Percentiles rank a stretch among this genome's conserved stretches.
These are phyloP conservation scores for Umimayanthus chanpuru DNA, from an alignment of 92 coral and sea anemone genomes.

Conservation along the genomic window DNA sequence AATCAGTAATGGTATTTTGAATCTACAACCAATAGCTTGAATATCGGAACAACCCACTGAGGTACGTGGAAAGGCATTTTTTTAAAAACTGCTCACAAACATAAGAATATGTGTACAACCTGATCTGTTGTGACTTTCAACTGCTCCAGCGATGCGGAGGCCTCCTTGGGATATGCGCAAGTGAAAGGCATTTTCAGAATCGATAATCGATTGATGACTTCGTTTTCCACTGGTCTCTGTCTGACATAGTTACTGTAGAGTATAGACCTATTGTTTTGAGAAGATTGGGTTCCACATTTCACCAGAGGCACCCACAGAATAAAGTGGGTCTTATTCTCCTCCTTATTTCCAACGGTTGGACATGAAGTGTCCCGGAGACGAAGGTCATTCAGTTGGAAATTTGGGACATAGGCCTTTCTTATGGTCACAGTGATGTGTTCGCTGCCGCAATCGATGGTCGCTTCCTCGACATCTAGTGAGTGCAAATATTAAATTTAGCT, in stretches of 20 bases:
- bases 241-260: conserved; percentile 40
- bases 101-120: not conserved
- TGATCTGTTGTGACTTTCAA: not conserved
- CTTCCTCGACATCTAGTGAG: not conserved
- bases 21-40: too few relatives aligned
- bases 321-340: conserved; percentile 24
- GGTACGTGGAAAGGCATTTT: too few relatives aligned
- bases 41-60: too few relatives aligned
- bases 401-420: not conserved
- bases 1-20: too few relatives aligned
- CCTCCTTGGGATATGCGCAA: conserved; percentile 32
- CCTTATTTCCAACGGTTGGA: not conserved
- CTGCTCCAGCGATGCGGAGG: conserved; percentile 38
- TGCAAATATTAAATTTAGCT: not conserved
- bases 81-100: too few relatives aligned
- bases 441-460: conserved; percentile 14
- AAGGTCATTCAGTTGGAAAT: conserved; percentile 21
- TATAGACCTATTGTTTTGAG: conserved; percentile 8
- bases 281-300: conserved; percentile 31
- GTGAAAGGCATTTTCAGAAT: conserved; percentile 28
- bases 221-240: conserved; percentile 34
- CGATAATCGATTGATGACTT: conserved; percentile 30
- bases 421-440: conserved; percentile 12
- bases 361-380: conserved; percentile 32
- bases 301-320: conserved; percentile 15